Evolutionary conservation across 2,797 vertebrate genomes (phyloP).

Genomic region (Amniataba percoides): DNA sequence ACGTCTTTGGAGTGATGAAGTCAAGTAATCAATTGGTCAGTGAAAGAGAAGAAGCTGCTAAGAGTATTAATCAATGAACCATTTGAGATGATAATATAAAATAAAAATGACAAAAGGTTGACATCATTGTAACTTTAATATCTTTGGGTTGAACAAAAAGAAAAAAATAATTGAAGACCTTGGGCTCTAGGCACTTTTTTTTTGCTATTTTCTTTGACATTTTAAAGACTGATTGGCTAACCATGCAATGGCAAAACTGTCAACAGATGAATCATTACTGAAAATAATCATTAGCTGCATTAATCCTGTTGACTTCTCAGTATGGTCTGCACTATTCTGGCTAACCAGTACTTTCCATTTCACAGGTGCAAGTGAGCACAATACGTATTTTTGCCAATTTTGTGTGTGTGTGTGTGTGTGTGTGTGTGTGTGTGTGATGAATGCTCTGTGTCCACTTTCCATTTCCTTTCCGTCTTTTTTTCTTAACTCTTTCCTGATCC

Average conservation of each 20-base stretch:
- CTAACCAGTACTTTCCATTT: conserved; percentile 38
- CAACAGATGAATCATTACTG: conserved; percentile 10
- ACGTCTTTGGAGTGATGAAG: neutral
- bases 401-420: neutral
- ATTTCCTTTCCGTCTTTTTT: conserved; percentile 33
- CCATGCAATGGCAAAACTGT: neutral
- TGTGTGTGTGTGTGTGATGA: conserved; percentile 7
- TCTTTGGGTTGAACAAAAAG: neutral
- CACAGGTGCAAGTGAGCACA: conserved; percentile 30
- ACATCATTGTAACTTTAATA: neutral
- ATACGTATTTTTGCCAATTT: conserved; percentile 29
- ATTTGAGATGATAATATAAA: neutral
- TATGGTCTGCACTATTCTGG: neutral
- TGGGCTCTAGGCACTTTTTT: neutral
- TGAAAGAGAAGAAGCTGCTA: neutral
- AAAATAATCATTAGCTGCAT: conserved; percentile 9
- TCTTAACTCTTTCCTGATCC: conserved; percentile 51
- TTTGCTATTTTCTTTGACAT: neutral
- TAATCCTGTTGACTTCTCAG: neutral
- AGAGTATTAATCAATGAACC: neutral
- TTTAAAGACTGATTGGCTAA: neutral
- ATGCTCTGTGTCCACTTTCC: conserved; percentile 39
- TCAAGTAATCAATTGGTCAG: neutral
- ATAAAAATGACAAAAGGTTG: neutral
- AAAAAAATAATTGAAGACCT: neutral